Percentiles rank a stretch among this genome's conserved stretches.
Conservation (phyloP, 2,113 vertebrate genomes). For the Bos javanicus region DNA sequence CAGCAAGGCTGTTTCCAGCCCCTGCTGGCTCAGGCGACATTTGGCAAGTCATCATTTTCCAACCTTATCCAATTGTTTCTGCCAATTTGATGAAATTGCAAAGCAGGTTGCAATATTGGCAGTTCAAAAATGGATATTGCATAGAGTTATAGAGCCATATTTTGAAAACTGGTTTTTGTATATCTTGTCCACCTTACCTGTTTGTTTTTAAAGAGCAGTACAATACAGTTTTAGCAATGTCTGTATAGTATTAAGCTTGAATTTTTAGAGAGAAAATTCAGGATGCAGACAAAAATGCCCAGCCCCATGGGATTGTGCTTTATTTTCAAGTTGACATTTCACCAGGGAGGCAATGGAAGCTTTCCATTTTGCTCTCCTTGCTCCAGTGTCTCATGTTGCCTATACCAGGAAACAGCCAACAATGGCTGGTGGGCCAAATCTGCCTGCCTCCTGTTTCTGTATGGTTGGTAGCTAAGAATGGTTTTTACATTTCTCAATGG, state of each 20-base stretch:
- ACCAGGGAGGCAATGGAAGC: background rate
- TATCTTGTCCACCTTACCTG: conserved; percentile 23
- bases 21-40: conserved; percentile 58
- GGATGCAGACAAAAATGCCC: background rate
- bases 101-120: conserved; percentile 40
- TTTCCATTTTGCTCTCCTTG: background rate
- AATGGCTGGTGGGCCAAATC: background rate
- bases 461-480: background rate
- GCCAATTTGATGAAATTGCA: conserved; percentile 62
- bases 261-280: background rate
- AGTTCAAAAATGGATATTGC: conserved; percentile 49
- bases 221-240: background rate
- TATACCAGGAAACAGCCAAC: background rate
- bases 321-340: conserved; percentile 43
- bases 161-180: conserved; percentile 32
- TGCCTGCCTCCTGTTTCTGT: background rate
- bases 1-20: conserved; percentile 62
- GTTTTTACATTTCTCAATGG: conserved; percentile 28
- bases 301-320: background rate
- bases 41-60: conserved; percentile 65
- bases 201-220: conserved; percentile 22
- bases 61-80: conserved; percentile 46
- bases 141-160: background rate
- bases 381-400: background rate
- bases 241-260: background rate